phyloP scores from a whole-genome alignment of 37 sponge, comb jelly and placozoan genomes.

The Chondrosia reniformis region DNA sequence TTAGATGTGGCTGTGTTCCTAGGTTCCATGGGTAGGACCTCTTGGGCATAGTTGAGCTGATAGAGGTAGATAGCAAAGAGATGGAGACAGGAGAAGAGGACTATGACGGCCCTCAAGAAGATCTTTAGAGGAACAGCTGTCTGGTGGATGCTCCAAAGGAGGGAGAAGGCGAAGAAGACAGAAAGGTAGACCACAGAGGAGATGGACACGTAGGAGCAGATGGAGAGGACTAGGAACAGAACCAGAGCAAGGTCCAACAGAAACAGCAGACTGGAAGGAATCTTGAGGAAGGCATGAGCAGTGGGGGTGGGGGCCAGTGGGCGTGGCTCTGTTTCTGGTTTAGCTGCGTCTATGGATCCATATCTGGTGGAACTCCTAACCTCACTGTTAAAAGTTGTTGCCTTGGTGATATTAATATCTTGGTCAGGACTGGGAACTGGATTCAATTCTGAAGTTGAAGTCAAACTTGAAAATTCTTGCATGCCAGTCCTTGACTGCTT shows the following conservation, averaged over 20 bases:
- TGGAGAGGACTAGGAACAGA: conserved; percentile 23
- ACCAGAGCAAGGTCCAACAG: background rate
- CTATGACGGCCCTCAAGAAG: conserved; percentile 14
- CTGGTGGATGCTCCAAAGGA: conserved; percentile 48
- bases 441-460: no score
- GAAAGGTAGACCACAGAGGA: conserved; percentile 43
- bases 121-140: background rate
- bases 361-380: no score
- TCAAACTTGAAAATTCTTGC: background rate
- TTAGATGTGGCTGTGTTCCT: no score
- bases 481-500: background rate
- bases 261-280: background rate
- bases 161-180: conserved; percentile 31
- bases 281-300: conserved; percentile 3
- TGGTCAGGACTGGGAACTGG: no score
- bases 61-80: conserved; percentile 67
- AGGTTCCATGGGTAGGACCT: no score
- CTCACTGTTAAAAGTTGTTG: no score
- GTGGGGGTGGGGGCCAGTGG: background rate
- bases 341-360: no score
- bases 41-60: conserved; percentile 62
- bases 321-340: no score
- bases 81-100: conserved; percentile 55
- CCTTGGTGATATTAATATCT: no score
- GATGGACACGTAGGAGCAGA: conserved; percentile 51